Evolutionary conservation across 2,797 vertebrate genomes (phyloP).

Genomic region (Ispidina lecontei): DNA sequence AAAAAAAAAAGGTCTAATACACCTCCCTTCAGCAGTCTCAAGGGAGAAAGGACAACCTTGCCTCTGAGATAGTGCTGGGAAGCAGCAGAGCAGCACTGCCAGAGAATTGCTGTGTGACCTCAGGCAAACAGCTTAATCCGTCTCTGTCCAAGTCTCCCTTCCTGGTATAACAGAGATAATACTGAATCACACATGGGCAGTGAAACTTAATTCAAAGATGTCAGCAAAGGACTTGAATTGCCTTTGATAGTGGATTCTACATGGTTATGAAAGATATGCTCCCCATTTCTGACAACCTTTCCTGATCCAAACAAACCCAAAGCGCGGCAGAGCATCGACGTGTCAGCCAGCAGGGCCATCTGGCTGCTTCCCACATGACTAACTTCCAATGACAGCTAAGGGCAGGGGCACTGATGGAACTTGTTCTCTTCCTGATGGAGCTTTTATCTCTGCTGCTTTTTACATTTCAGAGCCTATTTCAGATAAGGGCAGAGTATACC

Average conservation of each 20-base stretch:
- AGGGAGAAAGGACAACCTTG: background rate
- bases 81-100: background rate
- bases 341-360: rapidly evolving
- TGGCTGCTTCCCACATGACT: background rate
- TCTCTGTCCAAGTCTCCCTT: background rate
- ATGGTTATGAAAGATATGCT: rapidly evolving
- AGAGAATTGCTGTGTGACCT: background rate
- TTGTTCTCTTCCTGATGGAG: background rate
- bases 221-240: background rate
- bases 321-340: rapidly evolving
- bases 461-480: background rate
- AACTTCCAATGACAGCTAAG: rapidly evolving
- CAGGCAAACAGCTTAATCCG: background rate
- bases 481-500: background rate
- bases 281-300: background rate
- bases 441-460: background rate
- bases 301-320: background rate
- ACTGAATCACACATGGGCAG: background rate
- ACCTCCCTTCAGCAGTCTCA: background rate
- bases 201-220: background rate
- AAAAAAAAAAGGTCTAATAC: too few relatives aligned
- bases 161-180: background rate
- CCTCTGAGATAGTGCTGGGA: background rate
- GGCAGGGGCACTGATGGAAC: background rate
- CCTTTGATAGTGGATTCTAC: background rate